These are phyloP conservation scores for Ormyrus rosae DNA, from an alignment of 2,888 invertebrate species.

Conservation along the genomic window DNA sequence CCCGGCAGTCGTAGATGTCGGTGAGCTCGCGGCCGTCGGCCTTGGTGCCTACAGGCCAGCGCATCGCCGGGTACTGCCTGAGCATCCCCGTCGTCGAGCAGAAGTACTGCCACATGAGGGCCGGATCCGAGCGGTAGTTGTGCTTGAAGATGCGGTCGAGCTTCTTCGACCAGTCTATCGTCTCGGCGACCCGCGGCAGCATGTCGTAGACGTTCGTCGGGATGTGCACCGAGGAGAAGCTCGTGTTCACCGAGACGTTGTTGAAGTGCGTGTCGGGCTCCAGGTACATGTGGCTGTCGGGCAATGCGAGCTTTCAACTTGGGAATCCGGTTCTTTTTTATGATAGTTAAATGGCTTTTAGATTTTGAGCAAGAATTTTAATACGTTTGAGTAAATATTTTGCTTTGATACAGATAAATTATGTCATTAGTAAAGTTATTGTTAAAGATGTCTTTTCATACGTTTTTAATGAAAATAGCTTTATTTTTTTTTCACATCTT, in stretches of 20 bases:
- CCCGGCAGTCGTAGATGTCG: slow-evolving; percentile 94
- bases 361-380: no score
- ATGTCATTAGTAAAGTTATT: no score
- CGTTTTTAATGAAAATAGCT: no score
- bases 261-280: slow-evolving; percentile 90
- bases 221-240: slow-evolving; percentile 91
- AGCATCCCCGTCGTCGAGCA: slow-evolving; percentile 95
- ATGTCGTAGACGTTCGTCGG: slow-evolving; percentile 94
- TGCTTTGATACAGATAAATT: no score
- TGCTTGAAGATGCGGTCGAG: slow-evolving; percentile 89
- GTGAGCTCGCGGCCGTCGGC: slow-evolving; percentile 64
- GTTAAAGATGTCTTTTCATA: no score
- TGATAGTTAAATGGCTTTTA: no score
- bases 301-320: no score
- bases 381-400: no score
- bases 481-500: no score
- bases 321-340: no score
- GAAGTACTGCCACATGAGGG: slow-evolving; percentile 97
- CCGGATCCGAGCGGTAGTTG: slow-evolving; percentile 91
- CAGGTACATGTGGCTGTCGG: slow-evolving; percentile 77
- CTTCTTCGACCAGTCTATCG: slow-evolving; percentile 93
- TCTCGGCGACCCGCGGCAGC: slow-evolving; percentile 81
- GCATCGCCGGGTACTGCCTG: slow-evolving; percentile 88
- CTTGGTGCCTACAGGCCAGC: slow-evolving; percentile 62
- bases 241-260: slow-evolving; percentile 87